phyloP scores from a whole-genome alignment of 2,888 invertebrate genomes.

The Eupithecia exiguata region DNA sequence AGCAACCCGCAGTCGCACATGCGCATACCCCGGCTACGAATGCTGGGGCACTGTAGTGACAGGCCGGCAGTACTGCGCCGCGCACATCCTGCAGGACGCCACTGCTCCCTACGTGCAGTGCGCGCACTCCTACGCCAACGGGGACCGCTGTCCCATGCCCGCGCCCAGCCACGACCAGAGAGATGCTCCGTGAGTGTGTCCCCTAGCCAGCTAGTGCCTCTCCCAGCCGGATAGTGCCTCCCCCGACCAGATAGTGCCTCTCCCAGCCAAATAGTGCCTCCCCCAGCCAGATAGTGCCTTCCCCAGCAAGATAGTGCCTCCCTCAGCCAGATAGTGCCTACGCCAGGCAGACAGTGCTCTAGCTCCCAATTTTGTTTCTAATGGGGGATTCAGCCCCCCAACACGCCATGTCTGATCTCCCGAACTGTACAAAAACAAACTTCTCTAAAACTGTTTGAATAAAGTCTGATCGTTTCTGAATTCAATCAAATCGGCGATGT shows the following conservation, averaged over 20 bases:
- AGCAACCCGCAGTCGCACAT: conserved; percentile 84
- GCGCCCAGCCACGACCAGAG: conserved; percentile 58
- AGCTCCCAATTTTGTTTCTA: background rate
- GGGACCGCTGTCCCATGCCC: conserved; percentile 91
- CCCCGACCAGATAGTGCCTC: too few species aligned
- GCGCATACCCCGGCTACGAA: conserved; percentile 86
- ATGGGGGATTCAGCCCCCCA: background rate
- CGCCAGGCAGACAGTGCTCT: too few species aligned
- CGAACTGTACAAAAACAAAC: too few species aligned
- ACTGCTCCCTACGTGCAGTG: conserved; percentile 94
- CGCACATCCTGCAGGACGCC: conserved; percentile 92
- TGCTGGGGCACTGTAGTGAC: conserved; percentile 87
- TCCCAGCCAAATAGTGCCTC: too few species aligned
- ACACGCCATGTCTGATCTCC: background rate
- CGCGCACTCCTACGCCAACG: conserved; percentile 85
- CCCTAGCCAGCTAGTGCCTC: background rate
- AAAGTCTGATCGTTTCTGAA: background rate
- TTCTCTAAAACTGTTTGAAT: background rate
- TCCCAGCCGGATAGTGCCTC: too few species aligned
- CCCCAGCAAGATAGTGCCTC: too few species aligned
- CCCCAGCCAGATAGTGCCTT: background rate
- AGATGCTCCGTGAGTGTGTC: conserved; percentile 56
- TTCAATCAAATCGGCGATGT: too few species aligned
- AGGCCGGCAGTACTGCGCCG: conserved; percentile 89
- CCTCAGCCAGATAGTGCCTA: background rate